These are phyloP conservation scores for Melanerpes formicivorus DNA, from an alignment of 2,113 vertebrate species.

Conservation along the genomic window DNA sequence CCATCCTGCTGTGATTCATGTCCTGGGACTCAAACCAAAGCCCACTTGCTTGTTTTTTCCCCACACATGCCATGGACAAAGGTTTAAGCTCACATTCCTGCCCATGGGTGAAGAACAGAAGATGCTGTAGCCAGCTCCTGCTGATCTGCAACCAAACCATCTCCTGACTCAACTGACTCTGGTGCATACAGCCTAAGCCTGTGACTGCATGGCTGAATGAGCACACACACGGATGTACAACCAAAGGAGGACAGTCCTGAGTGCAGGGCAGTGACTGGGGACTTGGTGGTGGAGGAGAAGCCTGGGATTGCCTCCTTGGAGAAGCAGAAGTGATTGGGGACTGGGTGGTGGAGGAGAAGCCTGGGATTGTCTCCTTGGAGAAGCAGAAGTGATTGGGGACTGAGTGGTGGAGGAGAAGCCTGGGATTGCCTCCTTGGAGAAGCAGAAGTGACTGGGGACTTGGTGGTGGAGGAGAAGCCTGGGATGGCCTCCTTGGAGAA, in stretches of 20 bases:
- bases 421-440: background rate
- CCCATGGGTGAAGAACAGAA: background rate
- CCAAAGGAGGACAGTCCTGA: background rate
- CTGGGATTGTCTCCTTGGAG: background rate
- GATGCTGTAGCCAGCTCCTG: background rate
- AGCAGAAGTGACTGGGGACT: background rate
- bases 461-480: background rate
- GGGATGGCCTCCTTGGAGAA: background rate
- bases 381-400: background rate
- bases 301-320: background rate
- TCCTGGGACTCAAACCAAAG: background rate
- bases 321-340: background rate
- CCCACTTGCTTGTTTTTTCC: fast-evolving
- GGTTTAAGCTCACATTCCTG: background rate
- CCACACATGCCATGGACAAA: background rate
- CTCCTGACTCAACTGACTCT: background rate
- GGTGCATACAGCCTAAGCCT: background rate
- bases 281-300: background rate
- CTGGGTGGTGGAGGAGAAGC: background rate
- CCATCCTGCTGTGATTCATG: fast-evolving
- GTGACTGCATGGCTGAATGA: background rate
- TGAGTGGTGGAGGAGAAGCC: background rate
- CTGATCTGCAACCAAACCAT: background rate
- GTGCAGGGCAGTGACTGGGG: background rate
- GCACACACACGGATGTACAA: background rate